Evolutionary conservation across 2,888 invertebrate genomes (phyloP).

Genomic region (Sialis lutaria): DNA sequence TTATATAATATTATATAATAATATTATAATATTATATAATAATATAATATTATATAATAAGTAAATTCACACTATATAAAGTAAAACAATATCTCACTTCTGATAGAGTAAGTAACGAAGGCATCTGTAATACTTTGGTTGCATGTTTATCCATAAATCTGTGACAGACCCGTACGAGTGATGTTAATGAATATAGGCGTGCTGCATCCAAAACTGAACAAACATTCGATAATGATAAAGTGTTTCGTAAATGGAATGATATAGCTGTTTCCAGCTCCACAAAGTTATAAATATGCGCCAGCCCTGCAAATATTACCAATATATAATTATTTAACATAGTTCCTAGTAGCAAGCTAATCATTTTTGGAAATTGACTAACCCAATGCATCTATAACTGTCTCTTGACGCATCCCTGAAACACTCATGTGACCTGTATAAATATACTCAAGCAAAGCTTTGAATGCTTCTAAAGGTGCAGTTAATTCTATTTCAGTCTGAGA

Average conservation of each 20-base stretch:
- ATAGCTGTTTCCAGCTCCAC: slow-evolving; percentile 78
- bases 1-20: background rate
- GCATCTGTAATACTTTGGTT: slow-evolving; percentile 62
- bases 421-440: slow-evolving; percentile 77
- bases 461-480: slow-evolving; percentile 67
- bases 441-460: slow-evolving; percentile 81
- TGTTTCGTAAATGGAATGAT: slow-evolving; percentile 81
- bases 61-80: background rate
- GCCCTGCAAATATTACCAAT: slow-evolving; percentile 28
- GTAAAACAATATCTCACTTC: slow-evolving; percentile 35
- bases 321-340: background rate
- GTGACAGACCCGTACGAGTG: slow-evolving; percentile 62
- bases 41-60: background rate
- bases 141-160: slow-evolving; percentile 86
- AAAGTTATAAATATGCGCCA: slow-evolving; percentile 95
- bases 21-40: background rate
- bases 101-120: slow-evolving; percentile 69
- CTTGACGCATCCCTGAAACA: slow-evolving; percentile 44
- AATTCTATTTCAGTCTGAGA: slow-evolving; percentile 67
- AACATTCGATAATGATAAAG: slow-evolving; percentile 74
- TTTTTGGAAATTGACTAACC: background rate
- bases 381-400: slow-evolving; percentile 49
- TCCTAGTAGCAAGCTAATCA: background rate
- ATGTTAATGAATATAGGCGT: slow-evolving; percentile 48
- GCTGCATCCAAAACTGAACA: slow-evolving; percentile 92